Percentiles rank a stretch among this genome's conserved stretches.
These are phyloP conservation scores for Zaprionus lachaisei DNA, from an alignment of 1,140 invertebrate species.

Conservation along the genomic window DNA sequence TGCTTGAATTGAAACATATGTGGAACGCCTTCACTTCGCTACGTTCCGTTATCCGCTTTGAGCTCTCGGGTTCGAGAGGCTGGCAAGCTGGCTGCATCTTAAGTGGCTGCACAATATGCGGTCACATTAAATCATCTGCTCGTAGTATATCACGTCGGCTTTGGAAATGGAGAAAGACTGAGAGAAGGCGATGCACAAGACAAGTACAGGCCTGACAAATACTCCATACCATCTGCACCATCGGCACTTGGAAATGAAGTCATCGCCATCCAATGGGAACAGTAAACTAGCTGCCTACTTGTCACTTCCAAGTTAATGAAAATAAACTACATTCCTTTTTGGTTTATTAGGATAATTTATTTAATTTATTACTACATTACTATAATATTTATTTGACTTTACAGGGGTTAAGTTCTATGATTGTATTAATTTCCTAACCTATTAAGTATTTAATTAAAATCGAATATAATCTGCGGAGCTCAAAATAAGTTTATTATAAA, in stretches of 20 bases:
- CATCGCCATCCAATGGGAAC: slow-evolving; percentile 50
- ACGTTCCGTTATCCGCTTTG: background rate
- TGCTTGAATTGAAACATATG: slow-evolving; percentile 70
- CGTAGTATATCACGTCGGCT: slow-evolving; percentile 69
- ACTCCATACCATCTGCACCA: slow-evolving; percentile 11
- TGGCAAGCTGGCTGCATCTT: slow-evolving; percentile 55
- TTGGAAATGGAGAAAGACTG: slow-evolving; percentile 35
- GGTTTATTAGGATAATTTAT: too few species aligned
- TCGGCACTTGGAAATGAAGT: slow-evolving; percentile 53
- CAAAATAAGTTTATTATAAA: too few species aligned
- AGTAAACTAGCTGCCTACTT: slow-evolving; percentile 30
- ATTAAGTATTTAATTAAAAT: too few species aligned
- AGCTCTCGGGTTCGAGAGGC: slow-evolving; percentile 29
- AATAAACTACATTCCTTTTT: background rate
- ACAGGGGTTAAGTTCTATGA: too few species aligned
- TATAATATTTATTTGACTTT: too few species aligned
- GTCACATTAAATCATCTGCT: slow-evolving; percentile 82
- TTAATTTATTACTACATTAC: too few species aligned
- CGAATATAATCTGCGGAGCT: too few species aligned
- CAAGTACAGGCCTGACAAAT: slow-evolving; percentile 72
- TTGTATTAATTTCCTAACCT: too few species aligned
- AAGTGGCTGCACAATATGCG: slow-evolving; percentile 69
- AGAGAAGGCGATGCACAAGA: slow-evolving; percentile 25
- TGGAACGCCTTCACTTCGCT: slow-evolving; percentile 51
- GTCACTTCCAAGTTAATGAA: background rate